Base-by-base conservation (phyloP, 2,888 invertebrate species). In the Ectemnius cavifrons region DNA sequence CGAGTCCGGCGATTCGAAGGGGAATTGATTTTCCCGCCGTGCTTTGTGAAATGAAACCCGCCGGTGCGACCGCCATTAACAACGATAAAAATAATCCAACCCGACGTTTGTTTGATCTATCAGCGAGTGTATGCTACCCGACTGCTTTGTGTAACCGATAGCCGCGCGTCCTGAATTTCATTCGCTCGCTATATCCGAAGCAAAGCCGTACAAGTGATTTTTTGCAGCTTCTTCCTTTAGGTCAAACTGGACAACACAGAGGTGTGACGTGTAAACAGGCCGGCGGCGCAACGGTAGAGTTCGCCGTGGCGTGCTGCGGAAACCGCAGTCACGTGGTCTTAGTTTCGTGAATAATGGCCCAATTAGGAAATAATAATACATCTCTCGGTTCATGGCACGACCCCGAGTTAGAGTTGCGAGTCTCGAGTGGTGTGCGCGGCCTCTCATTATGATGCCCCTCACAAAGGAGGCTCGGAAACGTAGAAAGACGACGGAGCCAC, bases 21-120 rank as follows among this genome's bases (percentile, higher is more conserved):
- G 84, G 87, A 88, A 89, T 89, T 89, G 88, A 89, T 89, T 89
- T 89, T 86, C 85, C 84, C 85, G 74, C 84, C 79, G 82, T 83
- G 87, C 89, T 89, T 89, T 88, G 87, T 88, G 89, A 89, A 89
- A 89, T 86, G 86, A 86, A 87, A 89, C 84, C 87, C 84, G 85
- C 81, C 83, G 83, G 83, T 84, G 83, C 86, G 83, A 82, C 82
- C 84, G 84, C 87, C 87, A 89, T 89, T 89, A 89, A 88, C 87
- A 87, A 86, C 87, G 87, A 88, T 88, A 87, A 89, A 90, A 89
- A 90, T 89, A 89, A 89, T 89, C 85, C 86, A 87, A 89, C 89
- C 84, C 86, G 81, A 87, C 88, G 86, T 89, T 89, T 88, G 89
- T 89, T 89, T 89, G 89, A 89, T 89, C 88, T 86, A 89, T 86